Evolutionary conservation across 2,888 invertebrate species (phyloP).

Genomic region (Masnerella sp.): DNA sequence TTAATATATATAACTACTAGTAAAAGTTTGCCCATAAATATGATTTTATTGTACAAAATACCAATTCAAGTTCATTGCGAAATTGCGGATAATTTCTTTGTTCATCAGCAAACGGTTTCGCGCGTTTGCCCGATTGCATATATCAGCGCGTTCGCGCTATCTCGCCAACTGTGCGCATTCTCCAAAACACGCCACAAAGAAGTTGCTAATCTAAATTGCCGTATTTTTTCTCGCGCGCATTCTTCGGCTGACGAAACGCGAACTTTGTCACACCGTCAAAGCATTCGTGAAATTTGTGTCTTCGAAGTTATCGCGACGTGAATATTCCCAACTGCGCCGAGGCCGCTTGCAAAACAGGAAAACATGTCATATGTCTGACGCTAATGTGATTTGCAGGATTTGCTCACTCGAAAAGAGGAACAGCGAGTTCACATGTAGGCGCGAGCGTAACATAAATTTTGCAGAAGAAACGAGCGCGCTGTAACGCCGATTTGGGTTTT

Average conservation of each 20-base stretch:
- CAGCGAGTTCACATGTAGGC: conserved; percentile 24
- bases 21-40: no score
- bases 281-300: conserved; percentile 41
- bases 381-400: conserved; percentile 68
- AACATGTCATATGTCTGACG: conserved; percentile 65
- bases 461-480: no score
- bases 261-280: conserved; percentile 35
- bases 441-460: conserved; percentile 18
- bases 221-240: conserved; percentile 11
- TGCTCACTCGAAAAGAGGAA: conserved; percentile 44
- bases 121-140: not conserved
- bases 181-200: conserved; percentile 4
- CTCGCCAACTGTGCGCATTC: conserved; percentile 1
- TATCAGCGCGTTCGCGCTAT: conserved; percentile 3
- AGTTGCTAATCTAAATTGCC: conserved; percentile 11
- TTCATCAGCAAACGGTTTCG: not conserved
- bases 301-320: conserved; percentile 34
- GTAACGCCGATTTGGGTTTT: no score
- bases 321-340: conserved; percentile 44
- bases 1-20: no score
- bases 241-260: conserved; percentile 14
- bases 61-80: no score
- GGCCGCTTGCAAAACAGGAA: conserved; percentile 68
- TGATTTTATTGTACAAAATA: no score
- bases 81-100: no score